Percentiles rank a stretch among this genome's conserved stretches.
phyloP scores from a whole-genome alignment of 2,113 vertebrate genomes.

The Lophotis ruficrista region DNA sequence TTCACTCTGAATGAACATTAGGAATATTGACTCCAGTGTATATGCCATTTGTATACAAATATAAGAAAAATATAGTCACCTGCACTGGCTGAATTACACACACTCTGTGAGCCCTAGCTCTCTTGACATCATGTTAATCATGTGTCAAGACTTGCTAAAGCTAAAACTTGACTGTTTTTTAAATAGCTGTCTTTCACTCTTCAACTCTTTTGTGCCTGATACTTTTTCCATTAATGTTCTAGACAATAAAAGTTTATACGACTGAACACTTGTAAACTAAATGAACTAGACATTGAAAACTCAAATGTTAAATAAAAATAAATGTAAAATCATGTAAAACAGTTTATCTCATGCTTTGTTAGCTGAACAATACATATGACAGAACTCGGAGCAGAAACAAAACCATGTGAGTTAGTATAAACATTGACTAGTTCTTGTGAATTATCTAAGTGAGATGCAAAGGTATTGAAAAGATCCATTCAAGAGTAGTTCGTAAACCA shows the following conservation, averaged over 20 bases:
- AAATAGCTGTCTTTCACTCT: not conserved
- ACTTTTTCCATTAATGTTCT: not conserved
- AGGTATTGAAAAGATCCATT: not conserved
- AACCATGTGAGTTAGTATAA: not conserved
- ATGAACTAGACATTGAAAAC: not conserved
- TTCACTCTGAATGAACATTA: not conserved
- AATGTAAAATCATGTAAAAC: not conserved
- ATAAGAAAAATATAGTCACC: not conserved
- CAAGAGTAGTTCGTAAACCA: not conserved
- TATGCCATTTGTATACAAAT: not conserved
- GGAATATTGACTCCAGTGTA: not conserved
- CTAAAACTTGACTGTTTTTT: not conserved
- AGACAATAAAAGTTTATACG: not conserved
- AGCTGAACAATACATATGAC: accelerated
- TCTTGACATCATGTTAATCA: not conserved
- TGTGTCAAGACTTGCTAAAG: not conserved
- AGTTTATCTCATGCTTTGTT: not conserved
- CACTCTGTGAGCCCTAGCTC: not conserved
- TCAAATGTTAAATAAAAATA: not conserved
- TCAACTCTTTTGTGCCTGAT: not conserved
- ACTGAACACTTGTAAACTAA: not conserved
- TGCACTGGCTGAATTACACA: not conserved
- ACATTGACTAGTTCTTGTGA: not conserved
- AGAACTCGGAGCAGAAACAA: not conserved
- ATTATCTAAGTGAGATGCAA: not conserved